A percentile compares a stretch with the other conserved stretches of the same genome.
phyloP scores from a whole-genome alignment of 2,888 invertebrate genomes.

The Didymodactylos carnosus region DNA sequence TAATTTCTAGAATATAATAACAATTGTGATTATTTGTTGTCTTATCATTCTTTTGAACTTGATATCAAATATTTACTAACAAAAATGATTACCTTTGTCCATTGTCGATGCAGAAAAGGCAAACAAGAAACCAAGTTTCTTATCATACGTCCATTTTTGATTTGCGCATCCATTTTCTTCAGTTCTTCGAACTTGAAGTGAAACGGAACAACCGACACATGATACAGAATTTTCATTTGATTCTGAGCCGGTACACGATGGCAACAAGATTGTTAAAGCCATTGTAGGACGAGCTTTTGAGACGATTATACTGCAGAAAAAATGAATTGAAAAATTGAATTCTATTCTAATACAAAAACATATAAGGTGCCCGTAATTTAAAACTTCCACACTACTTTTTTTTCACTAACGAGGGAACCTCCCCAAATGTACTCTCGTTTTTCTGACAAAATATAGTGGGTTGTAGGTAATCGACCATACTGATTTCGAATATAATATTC shows the following conservation, averaged over 20 bases:
- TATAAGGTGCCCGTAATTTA: too few relatives aligned
- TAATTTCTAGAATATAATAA: conserved; percentile 24
- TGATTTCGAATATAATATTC: too few relatives aligned
- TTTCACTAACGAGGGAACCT: too few relatives aligned
- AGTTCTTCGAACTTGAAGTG: conserved; percentile 23
- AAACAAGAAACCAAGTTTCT: conserved; percentile 25
- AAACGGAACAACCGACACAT: conserved; percentile 18
- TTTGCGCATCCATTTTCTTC: conserved; percentile 31
- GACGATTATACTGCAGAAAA: conserved; percentile 24
- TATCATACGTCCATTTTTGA: conserved; percentile 29
- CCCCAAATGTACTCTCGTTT: too few relatives aligned
- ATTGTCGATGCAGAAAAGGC: conserved; percentile 26
- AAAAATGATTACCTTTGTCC: conserved; percentile 24
- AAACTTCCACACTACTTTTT: too few relatives aligned
- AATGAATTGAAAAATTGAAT: not conserved
- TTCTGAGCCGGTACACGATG: conserved; percentile 16
- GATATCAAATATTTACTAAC: not conserved
- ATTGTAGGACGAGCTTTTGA: conserved; percentile 23
- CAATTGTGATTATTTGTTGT: not conserved
- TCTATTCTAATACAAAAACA: not conserved
- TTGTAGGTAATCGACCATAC: too few relatives aligned
- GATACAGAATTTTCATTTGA: not conserved
- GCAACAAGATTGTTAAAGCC: conserved; percentile 29
- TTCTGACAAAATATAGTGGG: too few relatives aligned
- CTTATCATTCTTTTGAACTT: not conserved